A percentile compares a stretch with the other conserved stretches of the same genome.
These are phyloP conservation scores for Eupithecia centaureata DNA, from an alignment of 2,888 invertebrate genomes.

Conservation along the genomic window DNA sequence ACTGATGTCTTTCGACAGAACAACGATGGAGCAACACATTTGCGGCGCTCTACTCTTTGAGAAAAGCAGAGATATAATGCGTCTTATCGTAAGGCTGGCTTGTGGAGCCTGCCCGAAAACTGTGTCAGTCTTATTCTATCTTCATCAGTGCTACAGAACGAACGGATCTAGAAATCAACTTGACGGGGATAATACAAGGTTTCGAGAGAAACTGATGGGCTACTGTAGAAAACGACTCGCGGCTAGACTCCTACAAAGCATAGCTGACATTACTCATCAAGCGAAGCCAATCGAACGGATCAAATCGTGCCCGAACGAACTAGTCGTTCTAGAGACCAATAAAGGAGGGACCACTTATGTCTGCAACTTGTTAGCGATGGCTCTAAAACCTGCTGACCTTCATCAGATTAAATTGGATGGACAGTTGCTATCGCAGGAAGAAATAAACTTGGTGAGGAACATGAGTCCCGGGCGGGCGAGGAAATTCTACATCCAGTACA, in stretches of 20 bases:
- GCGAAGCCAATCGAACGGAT: constrained; percentile 67
- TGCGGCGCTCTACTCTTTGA: constrained; percentile 63
- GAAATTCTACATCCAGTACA: constrained; percentile 70
- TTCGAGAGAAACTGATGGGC: constrained; percentile 71
- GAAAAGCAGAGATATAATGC: constrained; percentile 72
- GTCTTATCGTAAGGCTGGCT: constrained; percentile 66
- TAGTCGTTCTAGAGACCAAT: constrained; percentile 70
- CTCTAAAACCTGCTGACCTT: constrained; percentile 72
- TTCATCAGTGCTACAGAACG: constrained; percentile 74
- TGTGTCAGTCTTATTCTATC: constrained; percentile 75
- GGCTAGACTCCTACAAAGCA: constrained; percentile 63
- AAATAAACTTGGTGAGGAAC: constrained; percentile 47
- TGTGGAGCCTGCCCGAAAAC: constrained; percentile 67
- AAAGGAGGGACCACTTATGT: constrained; percentile 71
- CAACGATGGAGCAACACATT: constrained; percentile 72
- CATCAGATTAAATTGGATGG: constrained; percentile 64
- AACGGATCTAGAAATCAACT: constrained; percentile 65
- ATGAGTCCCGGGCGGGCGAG: constrained; percentile 63
- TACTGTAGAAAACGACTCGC: constrained; percentile 66
- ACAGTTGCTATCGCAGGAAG: constrained; percentile 56
- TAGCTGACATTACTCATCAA: constrained; percentile 65
- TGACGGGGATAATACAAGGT: constrained; percentile 67
- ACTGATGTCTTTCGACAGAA: constrained; percentile 68
- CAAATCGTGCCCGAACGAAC: constrained; percentile 61
- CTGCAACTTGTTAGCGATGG: constrained; percentile 74